phyloP scores from a whole-genome alignment of 2,797 vertebrate genomes.

The Ptychobarbus kaznakovi region DNA sequence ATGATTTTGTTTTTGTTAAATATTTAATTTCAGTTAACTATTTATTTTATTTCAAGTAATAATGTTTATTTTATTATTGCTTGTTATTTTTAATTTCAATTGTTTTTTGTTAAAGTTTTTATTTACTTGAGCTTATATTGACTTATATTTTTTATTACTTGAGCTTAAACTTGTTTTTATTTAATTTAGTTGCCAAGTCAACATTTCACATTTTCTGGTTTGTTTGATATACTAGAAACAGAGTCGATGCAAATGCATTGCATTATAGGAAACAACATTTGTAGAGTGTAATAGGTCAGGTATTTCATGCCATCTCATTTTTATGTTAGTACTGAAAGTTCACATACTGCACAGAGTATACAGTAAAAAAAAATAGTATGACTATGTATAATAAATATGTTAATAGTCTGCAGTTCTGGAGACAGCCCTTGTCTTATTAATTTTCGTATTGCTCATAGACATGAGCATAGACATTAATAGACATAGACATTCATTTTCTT shows the following conservation, averaged over 20 bases:
- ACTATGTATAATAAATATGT: not conserved
- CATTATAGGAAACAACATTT: not conserved
- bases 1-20: no score
- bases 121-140: not conserved
- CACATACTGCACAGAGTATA: not conserved
- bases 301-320: not conserved
- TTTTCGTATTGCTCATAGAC: not conserved
- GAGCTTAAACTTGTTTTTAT: not conserved
- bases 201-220: not conserved
- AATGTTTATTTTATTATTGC: not conserved
- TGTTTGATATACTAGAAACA: not conserved
- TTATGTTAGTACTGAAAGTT: not conserved
- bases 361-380: not conserved
- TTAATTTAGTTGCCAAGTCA: not conserved
- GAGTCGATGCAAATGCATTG: not conserved
- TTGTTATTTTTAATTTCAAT: not conserved
- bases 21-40: no score
- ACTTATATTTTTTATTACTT: not conserved
- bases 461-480: conserved; percentile 8
- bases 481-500: not conserved
- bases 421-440: not conserved
- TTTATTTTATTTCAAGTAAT: not conserved
- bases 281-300: not conserved
- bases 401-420: conserved; percentile 17
- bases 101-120: no score